These are phyloP conservation scores for Cyprinodon tularosa DNA, from an alignment of 2,113 vertebrate genomes.

Conservation along the genomic window DNA sequence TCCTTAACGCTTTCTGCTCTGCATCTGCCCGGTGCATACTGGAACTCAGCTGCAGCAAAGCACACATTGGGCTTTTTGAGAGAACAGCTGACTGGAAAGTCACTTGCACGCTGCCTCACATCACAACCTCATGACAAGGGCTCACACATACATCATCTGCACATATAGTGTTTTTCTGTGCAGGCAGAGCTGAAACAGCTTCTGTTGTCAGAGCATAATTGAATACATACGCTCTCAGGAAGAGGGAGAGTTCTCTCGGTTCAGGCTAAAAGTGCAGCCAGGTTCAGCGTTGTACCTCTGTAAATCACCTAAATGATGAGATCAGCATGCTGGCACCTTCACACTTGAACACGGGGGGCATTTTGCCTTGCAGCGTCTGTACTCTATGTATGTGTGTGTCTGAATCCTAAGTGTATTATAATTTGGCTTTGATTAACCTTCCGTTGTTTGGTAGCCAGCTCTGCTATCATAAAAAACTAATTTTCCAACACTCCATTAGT, in stretches of 20 bases:
- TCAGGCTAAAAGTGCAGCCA: conserved; percentile 22
- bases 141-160: conserved; percentile 13
- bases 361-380: conserved; percentile 14
- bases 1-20: conserved; percentile 33
- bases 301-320: conserved; percentile 50
- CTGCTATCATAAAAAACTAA: conserved; percentile 28
- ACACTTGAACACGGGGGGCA: neutral
- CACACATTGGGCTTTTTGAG: conserved; percentile 66
- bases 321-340: conserved; percentile 53
- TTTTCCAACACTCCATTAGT: conserved; percentile 33
- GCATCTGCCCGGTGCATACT: conserved; percentile 30
- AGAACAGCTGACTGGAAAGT: conserved; percentile 77
- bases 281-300: conserved; percentile 13
- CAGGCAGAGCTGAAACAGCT: conserved; percentile 52
- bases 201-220: conserved; percentile 70
- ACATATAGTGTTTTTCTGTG: conserved; percentile 29
- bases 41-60: conserved; percentile 62
- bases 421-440: conserved; percentile 39
- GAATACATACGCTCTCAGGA: conserved; percentile 46
- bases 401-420: conserved; percentile 10
- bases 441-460: conserved; percentile 33
- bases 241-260: conserved; percentile 27
- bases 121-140: conserved; percentile 23
- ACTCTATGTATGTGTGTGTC: conserved; percentile 14
- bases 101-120: conserved; percentile 49